Base-by-base conservation (phyloP, 2,797 vertebrate genomes). In the Danio kyathit region DNA sequence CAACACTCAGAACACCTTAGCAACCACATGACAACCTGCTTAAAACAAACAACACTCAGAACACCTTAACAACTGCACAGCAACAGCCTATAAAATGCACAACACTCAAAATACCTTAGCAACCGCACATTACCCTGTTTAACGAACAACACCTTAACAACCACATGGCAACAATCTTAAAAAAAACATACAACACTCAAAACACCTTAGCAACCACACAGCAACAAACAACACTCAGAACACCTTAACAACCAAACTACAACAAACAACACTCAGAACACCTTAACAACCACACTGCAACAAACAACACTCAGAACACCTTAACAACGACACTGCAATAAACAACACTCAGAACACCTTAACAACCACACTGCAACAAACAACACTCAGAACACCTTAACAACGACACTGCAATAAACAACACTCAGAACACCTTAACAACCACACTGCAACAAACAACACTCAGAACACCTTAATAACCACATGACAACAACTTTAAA, bases 151-250 rank as follows among this genome's bases (percentile, higher is more conserved):
- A 2, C 6, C 59, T 5, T 63, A 16, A 14, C 1, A 63, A 41
- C 38, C 38, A 16, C 38, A n/a, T 0, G 0, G 38, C 38, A n/a
- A 4, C 1, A 0, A n/a, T n/a, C 1, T 41, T 56, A 10, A 19
- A 7, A 56, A 10, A n/a, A 7, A 14, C n/a, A n/a, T n/a, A 7
- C 1, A 9, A 61, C 3, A 63, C 0, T 1, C 14, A 40, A 13
- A 16, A 61, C 29, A 29, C 29, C 29, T 29, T 29, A 29, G 29
- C 29, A 29, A 29, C 29, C 29, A 29, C 29, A 29, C 29, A 29
- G 29, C 29, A 29, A 1, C 29, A 29, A 29, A 1, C 29, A 29
- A 3, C 29, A 1, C 3, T 29, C 1, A 29, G 3, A 29, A 29
- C 29, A 29, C n/a, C n/a, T n/a, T n/a, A n/a, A n/a, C n/a, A n/a